Evolutionary conservation across 1,140 invertebrate species (phyloP), one percentile per base, ranked within the genome.

Genomic region (Saccostrea glomerata): DNA sequence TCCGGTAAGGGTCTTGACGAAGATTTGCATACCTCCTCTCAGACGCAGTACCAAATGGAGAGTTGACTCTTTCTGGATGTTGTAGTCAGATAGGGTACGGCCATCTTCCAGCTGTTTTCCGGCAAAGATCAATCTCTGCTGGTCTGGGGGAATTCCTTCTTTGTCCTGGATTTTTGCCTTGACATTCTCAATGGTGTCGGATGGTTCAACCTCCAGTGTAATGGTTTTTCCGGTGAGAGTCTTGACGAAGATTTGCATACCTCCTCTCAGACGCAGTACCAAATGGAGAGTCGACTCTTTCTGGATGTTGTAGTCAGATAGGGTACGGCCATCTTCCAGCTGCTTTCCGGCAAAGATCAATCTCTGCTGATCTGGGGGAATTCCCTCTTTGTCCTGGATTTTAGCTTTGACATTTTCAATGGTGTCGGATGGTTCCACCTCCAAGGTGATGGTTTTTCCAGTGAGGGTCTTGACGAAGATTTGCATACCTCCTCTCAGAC

Each of bases 391-490:
- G 54, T 89, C 97, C 95, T 98, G 97, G 93, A 98, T 98, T 94
- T 98, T 98, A 36, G 97, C 97, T 95, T 98, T 98, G 2, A 98
- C 98, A 97, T 98, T 98, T 95, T 98, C 98, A 94, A 98, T 98
- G 40, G 98, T 98, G 94, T 98, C 98, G 15, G 97, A 97, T 1
- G 97, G 96, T 94, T 98, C 98, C 91, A 98, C 98, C 96, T 98
- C 98, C 92, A 98, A 97, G 91, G 98, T 96, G 88, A 96, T 96
- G 83, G 96, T 96, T 87, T 96, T 96, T 11, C 96, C 95, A 77
- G 95, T 96, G 1, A 96, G 91, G 6, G 95, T 96, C 87, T 96
- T 95, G 2, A 96, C 95, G 87, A 96, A 96, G 66, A 96, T 96
- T 88, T 96, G 95, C 96, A 96, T 96, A 84, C 92, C 93, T 87